A percentile compares a stretch with the other conserved stretches of the same genome.
Evolutionary conservation across 2,888 invertebrate genomes (phyloP).

Genomic region (Meiosimyza platycephala): DNA sequence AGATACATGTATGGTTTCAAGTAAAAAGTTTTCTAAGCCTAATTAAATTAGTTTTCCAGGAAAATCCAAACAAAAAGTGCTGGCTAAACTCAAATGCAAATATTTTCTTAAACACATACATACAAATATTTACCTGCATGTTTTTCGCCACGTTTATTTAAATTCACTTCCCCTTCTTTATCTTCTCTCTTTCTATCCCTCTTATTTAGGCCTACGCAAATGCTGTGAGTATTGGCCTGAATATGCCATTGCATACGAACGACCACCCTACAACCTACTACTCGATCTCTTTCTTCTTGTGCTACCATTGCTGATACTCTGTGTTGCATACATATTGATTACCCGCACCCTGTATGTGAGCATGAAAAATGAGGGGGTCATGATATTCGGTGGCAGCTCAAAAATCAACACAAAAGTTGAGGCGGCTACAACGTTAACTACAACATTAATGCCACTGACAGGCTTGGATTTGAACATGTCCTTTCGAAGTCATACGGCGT

Average conservation of each 20-base stretch:
- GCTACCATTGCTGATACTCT: slow-evolving; percentile 75
- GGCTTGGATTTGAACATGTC: slow-evolving; percentile 47
- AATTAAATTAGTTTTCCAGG: too few species aligned
- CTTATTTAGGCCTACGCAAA: slow-evolving; percentile 70
- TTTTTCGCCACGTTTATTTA: not conserved
- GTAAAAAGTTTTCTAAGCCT: too few species aligned
- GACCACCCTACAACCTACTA: slow-evolving; percentile 73
- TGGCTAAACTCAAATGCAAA: too few species aligned
- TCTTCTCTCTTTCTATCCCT: slow-evolving; percentile 4
- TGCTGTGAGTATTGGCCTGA: slow-evolving; percentile 74
- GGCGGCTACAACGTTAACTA: slow-evolving; percentile 39
- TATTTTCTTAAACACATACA: too few species aligned
- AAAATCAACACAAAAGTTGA: slow-evolving; percentile 26
- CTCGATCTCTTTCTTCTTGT: slow-evolving; percentile 75
- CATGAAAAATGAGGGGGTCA: slow-evolving; percentile 61
- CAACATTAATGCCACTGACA: slow-evolving; percentile 38
- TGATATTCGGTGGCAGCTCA: slow-evolving; percentile 47
- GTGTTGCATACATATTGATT: slow-evolving; percentile 74
- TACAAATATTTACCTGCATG: too few species aligned
- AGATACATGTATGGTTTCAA: too few species aligned
- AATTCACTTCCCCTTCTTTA: not conserved
- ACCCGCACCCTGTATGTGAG: slow-evolving; percentile 63
- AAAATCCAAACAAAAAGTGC: too few species aligned
- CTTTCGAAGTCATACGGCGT: slow-evolving; percentile 45
- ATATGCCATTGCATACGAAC: slow-evolving; percentile 70